Conservation (phyloP, 2,888 invertebrate species). For the Chaetoderma sp. region DNA sequence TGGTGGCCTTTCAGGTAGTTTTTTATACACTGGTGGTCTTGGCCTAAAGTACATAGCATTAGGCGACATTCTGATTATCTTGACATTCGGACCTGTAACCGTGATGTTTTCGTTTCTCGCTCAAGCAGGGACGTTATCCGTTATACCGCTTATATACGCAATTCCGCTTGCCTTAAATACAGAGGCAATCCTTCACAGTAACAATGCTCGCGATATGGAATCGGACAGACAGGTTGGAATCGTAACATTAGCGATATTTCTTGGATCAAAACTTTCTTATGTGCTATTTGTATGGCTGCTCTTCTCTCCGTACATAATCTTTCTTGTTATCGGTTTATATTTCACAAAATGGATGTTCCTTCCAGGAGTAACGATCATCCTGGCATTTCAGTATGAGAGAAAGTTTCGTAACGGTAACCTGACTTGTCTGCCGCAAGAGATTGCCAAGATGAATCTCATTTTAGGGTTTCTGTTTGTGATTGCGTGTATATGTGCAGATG, state of each 20-base stretch:
- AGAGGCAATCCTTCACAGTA: slow-evolving; percentile 94
- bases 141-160: slow-evolving; percentile 92
- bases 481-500: slow-evolving; percentile 70
- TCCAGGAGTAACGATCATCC: slow-evolving; percentile 87
- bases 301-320: slow-evolving; percentile 84
- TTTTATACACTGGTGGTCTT: slow-evolving; percentile 96
- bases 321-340: slow-evolving; percentile 86
- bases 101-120: slow-evolving; percentile 93
- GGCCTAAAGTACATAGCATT: slow-evolving; percentile 95
- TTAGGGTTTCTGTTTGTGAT: slow-evolving; percentile 91
- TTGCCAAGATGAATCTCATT: slow-evolving; percentile 90
- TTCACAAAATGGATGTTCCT: slow-evolving; percentile 90
- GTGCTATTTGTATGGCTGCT: slow-evolving; percentile 89
- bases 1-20: slow-evolving; percentile 93
- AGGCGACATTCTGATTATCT: slow-evolving; percentile 90
- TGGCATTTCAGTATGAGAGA: slow-evolving; percentile 91
- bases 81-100: slow-evolving; percentile 93
- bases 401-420: slow-evolving; percentile 86
- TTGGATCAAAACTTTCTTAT: slow-evolving; percentile 91
- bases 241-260: slow-evolving; percentile 92
- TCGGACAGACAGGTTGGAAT: slow-evolving; percentile 90
- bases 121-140: slow-evolving; percentile 89
- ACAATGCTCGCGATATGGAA: slow-evolving; percentile 92
- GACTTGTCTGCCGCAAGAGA: slow-evolving; percentile 85
- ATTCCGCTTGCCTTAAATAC: slow-evolving; percentile 93